Evolutionary conservation across 1,140 invertebrate species (phyloP).

Genomic region (Penaeus japonicus): DNA sequence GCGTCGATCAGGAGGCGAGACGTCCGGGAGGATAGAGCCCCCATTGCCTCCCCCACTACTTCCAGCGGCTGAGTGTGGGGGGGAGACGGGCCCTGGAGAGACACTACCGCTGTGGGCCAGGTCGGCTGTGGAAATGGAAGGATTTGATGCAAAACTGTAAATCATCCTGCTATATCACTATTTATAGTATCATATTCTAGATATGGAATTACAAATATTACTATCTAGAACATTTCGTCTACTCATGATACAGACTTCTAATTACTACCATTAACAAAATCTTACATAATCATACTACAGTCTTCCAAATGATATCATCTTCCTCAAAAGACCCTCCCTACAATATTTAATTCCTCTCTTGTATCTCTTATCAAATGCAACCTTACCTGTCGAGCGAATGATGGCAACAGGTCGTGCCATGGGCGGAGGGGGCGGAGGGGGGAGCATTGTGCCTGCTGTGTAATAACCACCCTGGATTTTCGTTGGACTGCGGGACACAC

Average conservation of each 20-base stretch:
- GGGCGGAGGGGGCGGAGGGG: conserved; percentile 89
- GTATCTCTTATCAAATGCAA: conserved; percentile 47
- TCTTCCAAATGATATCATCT: background rate
- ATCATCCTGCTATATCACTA: conserved; percentile 61
- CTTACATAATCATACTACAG: too few species aligned
- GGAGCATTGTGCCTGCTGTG: conserved; percentile 84
- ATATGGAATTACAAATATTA: too few species aligned
- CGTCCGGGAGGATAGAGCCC: conserved; percentile 83
- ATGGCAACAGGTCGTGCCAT: conserved; percentile 96
- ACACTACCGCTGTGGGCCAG: conserved; percentile 60
- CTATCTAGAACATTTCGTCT: too few species aligned
- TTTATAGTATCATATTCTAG: background rate
- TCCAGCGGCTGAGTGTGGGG: conserved; percentile 67
- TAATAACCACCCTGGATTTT: conserved; percentile 74
- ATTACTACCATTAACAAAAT: too few species aligned
- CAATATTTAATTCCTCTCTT: too few species aligned
- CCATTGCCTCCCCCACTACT: conserved; percentile 74
- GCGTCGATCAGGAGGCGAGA: conserved; percentile 74
- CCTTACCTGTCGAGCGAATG: conserved; percentile 83
- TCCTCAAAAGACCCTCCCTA: background rate
- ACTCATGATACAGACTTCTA: too few species aligned
- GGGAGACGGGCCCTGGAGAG: conserved; percentile 63
- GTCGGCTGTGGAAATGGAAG: conserved; percentile 55
- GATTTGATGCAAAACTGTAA: conserved; percentile 62
- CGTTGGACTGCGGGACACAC: conserved; percentile 61